Evolutionary conservation across 2,797 vertebrate species (phyloP).

Genomic region (Synaphobranchus kaupii): DNA sequence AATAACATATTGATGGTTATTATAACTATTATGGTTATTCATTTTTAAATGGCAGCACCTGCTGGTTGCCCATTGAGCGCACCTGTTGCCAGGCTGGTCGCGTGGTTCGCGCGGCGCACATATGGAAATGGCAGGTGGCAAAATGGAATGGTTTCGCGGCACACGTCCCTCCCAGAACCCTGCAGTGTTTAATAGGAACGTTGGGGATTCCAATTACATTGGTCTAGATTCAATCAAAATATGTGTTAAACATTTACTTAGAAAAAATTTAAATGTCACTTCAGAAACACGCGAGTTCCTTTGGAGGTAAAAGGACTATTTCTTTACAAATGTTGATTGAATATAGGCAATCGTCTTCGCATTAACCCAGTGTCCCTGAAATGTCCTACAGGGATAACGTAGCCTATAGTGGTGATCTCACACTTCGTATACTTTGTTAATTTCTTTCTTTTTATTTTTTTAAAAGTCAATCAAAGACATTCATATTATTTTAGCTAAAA

Average conservation of each 20-base stretch:
- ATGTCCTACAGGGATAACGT: neutral
- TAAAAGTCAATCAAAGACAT: neutral
- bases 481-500: neutral
- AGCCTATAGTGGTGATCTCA: neutral
- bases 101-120: slow-evolving; percentile 48
- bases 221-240: neutral
- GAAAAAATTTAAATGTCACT: neutral
- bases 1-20: neutral
- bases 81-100: slow-evolving; percentile 48
- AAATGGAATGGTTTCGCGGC: slow-evolving; percentile 57
- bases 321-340: neutral
- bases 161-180: slow-evolving; percentile 57
- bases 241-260: neutral
- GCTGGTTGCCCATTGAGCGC: slow-evolving; percentile 40
- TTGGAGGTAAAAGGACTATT: neutral
- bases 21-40: neutral
- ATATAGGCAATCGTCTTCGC: neutral
- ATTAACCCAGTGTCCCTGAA: neutral
- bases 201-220: neutral
- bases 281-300: neutral
- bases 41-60: slow-evolving; percentile 28
- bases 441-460: too few species aligned
- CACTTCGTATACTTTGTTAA: neutral
- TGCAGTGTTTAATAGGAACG: neutral
- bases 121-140: slow-evolving; percentile 71